Percentiles rank a stretch among this genome's conserved stretches.
Evolutionary conservation across 2,797 vertebrate species (phyloP).

Genomic region (Ibycter americanus): DNA sequence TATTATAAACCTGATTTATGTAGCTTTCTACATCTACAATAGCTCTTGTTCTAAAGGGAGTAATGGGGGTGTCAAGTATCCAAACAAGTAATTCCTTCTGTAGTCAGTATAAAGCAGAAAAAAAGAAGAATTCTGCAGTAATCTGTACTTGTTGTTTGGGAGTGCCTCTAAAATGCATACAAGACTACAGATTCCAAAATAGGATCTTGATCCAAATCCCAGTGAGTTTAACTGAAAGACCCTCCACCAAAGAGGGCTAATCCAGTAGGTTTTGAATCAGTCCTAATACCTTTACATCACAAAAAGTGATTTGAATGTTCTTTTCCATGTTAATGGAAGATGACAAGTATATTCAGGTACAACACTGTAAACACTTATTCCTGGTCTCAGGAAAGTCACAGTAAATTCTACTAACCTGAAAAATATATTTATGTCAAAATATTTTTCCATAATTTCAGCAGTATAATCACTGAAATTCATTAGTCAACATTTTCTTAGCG

Average conservation of each 20-base stretch:
- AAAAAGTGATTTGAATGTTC: not conserved
- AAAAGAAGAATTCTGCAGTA: slow-evolving; percentile 33
- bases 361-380: not conserved
- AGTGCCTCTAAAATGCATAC: not conserved
- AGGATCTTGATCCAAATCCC: not conserved
- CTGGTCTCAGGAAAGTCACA: not conserved
- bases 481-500: not conserved
- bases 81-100: slow-evolving; percentile 50
- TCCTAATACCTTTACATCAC: not conserved
- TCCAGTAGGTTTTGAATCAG: not conserved
- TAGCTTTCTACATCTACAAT: slow-evolving; percentile 5
- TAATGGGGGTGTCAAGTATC: slow-evolving; percentile 11
- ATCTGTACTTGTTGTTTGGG: slow-evolving; percentile 4
- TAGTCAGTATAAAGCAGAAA: not conserved
- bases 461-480: not conserved
- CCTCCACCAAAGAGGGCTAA: not conserved
- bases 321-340: not conserved
- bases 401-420: not conserved
- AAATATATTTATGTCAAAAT: not conserved
- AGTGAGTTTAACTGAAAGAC: not conserved
- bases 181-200: slow-evolving; percentile 12
- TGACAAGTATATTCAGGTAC: not conserved
- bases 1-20: slow-evolving; percentile 24
- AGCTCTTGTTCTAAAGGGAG: slow-evolving; percentile 26
- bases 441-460: not conserved